These are phyloP conservation scores for Melitaea athalia DNA, from an alignment of 2,888 invertebrate species.

Conservation along the genomic window DNA sequence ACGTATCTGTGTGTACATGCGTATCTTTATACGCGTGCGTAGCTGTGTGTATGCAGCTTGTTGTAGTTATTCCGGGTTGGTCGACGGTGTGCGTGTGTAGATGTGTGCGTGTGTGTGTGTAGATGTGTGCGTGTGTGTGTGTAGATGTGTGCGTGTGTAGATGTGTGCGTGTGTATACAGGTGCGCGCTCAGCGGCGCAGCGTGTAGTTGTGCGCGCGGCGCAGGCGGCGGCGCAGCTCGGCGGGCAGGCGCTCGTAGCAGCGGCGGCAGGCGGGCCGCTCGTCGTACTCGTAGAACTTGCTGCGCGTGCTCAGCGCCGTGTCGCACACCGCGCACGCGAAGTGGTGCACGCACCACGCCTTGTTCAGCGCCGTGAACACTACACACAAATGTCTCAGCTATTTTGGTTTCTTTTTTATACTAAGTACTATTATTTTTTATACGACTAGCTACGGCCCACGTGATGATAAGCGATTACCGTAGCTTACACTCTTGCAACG, in stretches of 20 bases:
- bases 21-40: too few relatives aligned
- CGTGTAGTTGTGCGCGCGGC: constrained; percentile 92
- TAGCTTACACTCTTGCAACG: too few relatives aligned
- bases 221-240: constrained; percentile 95
- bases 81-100: too few relatives aligned
- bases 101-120: background rate
- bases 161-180: too few relatives aligned
- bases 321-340: constrained; percentile 98
- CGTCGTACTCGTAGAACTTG: constrained; percentile 99
- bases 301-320: constrained; percentile 97
- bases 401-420: too few relatives aligned
- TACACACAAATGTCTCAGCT: constrained; percentile 56
- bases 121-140: background rate
- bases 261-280: constrained; percentile 98
- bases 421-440: too few relatives aligned
- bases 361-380: constrained; percentile 99
- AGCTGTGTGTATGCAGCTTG: too few relatives aligned
- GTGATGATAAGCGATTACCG: too few relatives aligned
- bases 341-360: constrained; percentile 99
- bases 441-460: too few relatives aligned
- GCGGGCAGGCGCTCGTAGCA: constrained; percentile 98
- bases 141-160: background rate
- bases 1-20: too few relatives aligned
- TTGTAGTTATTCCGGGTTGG: too few relatives aligned
- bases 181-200: constrained; percentile 67